Base-by-base conservation (phyloP, 2,888 invertebrate species). In the Onthophagus sagittarius region DNA sequence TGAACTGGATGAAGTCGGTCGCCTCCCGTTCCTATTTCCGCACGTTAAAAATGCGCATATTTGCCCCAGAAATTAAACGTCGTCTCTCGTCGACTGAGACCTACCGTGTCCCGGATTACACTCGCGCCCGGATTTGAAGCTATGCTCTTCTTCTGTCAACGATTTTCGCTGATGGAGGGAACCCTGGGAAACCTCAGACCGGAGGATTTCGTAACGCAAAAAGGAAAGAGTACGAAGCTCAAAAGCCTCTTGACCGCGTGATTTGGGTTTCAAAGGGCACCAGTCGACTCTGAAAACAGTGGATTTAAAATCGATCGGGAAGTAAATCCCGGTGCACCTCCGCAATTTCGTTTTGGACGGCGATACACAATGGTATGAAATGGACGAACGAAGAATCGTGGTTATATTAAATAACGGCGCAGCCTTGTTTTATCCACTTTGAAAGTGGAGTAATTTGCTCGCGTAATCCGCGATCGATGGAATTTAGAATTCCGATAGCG, bases 1-100 rank as follows among this genome's bases (percentile, higher is more conserved):
- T 31, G 67, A 67, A 31, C 31, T 67, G 7, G n/a, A n/a, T 15
- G 64, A 64, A 32, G 13, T 11, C 15, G 67, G 23, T 23, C 67
- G 23, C 32, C 23, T n/a, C 32, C 23, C 31, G 9, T 67, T 14
- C n/a, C 67, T 67, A 23, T 31, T 5, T 32, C 31, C 67, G 67
- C 39, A 11, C 39, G 23, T 64, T 64, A 64, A 64, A 64, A 64
- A 64, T 64, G 64, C 64, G 64, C 64, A 64, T 67, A 67, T 67
- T 67, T 67, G 67, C 39, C 39, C 39, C 39, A 53, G 39, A 53
- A 53, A 53, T 53, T 53, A 53, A 53, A 53, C 39, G 39, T 53
- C 39, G 39, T 53, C 39, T 7, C 11, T 11, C 9, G 39, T 53
- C 39, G 39, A 53, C 39, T 7, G 39, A 11, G 39, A 53, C 39